phyloP scores from a whole-genome alignment of 2,113 vertebrate genomes.

The Lutjanus erythropterus region DNA sequence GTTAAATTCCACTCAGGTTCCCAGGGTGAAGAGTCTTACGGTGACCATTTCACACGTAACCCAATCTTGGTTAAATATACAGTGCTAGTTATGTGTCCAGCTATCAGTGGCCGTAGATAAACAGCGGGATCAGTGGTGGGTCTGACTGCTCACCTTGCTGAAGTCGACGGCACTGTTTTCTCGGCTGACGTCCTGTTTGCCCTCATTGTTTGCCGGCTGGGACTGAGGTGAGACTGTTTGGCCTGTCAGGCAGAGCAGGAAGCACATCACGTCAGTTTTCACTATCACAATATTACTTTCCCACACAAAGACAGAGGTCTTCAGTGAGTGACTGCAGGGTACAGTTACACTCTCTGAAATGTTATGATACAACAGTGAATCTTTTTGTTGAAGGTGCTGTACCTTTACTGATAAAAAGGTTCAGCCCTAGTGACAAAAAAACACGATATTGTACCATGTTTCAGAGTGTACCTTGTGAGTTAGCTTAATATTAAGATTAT shows the following conservation, averaged over 20 bases:
- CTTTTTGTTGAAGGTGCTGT: slow-evolving; percentile 32
- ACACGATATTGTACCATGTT: slow-evolving; percentile 26
- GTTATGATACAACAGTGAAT: slow-evolving; percentile 18
- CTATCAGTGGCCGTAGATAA: slow-evolving; percentile 57
- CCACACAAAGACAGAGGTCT: slow-evolving; percentile 48
- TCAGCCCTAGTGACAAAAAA: slow-evolving; percentile 35
- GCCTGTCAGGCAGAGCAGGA: slow-evolving; percentile 85
- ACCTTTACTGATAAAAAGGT: slow-evolving; percentile 20
- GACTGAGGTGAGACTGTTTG: slow-evolving; percentile 95
- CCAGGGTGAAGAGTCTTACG: slow-evolving; percentile 32
- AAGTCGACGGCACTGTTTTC: slow-evolving; percentile 99
- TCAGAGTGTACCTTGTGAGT: slow-evolving; percentile 37
- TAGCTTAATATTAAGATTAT: neutral
- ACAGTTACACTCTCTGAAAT: slow-evolving; percentile 56
- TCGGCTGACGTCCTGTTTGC: slow-evolving; percentile 94
- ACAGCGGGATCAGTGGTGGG: slow-evolving; percentile 66
- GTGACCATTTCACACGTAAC: slow-evolving; percentile 66
- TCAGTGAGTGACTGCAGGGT: slow-evolving; percentile 41
- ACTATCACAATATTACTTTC: slow-evolving; percentile 40
- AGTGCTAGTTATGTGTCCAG: slow-evolving; percentile 32
- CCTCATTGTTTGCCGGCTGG: slow-evolving; percentile 90
- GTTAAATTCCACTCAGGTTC: slow-evolving; percentile 31
- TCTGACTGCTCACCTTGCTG: slow-evolving; percentile 90
- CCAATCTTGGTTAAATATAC: slow-evolving; percentile 65
- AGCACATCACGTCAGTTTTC: slow-evolving; percentile 45